Percentiles rank a stretch among this genome's conserved stretches.
phyloP scores from a whole-genome alignment of 1,140 invertebrate species.

The Drosophila sulfurigaster region DNA sequence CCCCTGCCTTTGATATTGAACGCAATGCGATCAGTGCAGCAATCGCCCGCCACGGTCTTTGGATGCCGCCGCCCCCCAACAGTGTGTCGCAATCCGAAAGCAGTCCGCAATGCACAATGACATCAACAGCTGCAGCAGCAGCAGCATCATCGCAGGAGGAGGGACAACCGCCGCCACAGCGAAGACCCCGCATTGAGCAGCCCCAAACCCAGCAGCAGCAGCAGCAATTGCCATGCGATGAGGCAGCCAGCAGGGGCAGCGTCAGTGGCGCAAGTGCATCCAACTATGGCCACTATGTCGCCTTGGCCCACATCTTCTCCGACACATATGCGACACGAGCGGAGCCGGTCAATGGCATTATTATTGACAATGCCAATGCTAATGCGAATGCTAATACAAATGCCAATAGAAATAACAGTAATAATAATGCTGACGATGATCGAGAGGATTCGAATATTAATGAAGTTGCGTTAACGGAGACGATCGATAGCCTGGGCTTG shows the following conservation, averaged over 20 bases:
- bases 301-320: slow-evolving; percentile 37
- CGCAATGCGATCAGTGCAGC: slow-evolving; percentile 53
- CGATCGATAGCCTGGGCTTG: slow-evolving; percentile 44
- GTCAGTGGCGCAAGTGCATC: neutral
- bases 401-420: neutral
- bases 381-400: no score
- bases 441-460: slow-evolving; percentile 19
- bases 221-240: no score
- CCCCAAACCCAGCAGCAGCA: neutral
- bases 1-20: slow-evolving; percentile 36
- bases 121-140: neutral
- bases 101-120: neutral
- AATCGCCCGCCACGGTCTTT: slow-evolving; percentile 48
- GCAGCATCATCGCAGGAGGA: slow-evolving; percentile 14
- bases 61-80: slow-evolving; percentile 4
- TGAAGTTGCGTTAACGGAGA: slow-evolving; percentile 42
- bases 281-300: slow-evolving; percentile 36
- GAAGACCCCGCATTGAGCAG: slow-evolving; percentile 41
- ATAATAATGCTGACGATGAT: slow-evolving; percentile 22
- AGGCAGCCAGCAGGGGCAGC: no score
- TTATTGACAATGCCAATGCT: no score
- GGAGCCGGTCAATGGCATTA: neutral
- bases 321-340: slow-evolving; percentile 7
- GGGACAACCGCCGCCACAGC: slow-evolving; percentile 37
- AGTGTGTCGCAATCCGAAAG: neutral